A percentile compares a stretch with the other conserved stretches of the same genome.
Conservation (phyloP, 2,888 invertebrate genomes). For the Pachydiplax longipennis region DNA sequence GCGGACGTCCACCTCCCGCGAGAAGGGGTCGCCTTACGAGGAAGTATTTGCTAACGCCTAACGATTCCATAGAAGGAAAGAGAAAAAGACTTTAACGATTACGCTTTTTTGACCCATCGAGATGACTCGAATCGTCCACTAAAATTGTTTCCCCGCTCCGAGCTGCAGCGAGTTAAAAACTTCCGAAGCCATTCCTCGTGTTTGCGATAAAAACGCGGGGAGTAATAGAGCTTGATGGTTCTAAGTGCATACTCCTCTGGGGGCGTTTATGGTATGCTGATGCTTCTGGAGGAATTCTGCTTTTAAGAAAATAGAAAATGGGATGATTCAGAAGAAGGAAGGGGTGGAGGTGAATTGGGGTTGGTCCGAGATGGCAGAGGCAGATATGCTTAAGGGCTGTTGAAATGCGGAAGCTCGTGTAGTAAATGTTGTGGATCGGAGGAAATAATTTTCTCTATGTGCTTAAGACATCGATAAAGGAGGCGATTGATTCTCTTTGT, state of each 20-base stretch:
- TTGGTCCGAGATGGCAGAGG: too few relatives aligned
- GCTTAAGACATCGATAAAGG: too few relatives aligned
- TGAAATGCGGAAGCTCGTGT: background rate
- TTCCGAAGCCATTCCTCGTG: background rate
- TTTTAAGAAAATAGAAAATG: background rate
- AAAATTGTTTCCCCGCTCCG: background rate
- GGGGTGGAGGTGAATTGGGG: too few relatives aligned
- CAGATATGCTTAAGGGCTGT: background rate
- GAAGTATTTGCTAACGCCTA: conserved; percentile 15
- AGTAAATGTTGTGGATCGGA: background rate
- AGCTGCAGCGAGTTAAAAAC: background rate
- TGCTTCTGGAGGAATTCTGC: background rate
- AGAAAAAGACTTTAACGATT: conserved; percentile 1
- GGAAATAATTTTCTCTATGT: background rate
- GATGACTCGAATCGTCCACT: background rate
- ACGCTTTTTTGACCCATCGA: background rate
- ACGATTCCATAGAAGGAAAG: conserved; percentile 15
- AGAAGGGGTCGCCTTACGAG: background rate
- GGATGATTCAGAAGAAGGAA: background rate
- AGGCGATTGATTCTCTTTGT: too few relatives aligned
- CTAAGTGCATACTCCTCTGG: background rate
- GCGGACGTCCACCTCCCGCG: background rate
- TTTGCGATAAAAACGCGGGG: background rate
- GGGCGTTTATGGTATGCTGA: background rate
- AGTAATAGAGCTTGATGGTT: background rate